Conservation (phyloP, 2,797 vertebrate species). For the Manis pentadactyla region DNA sequence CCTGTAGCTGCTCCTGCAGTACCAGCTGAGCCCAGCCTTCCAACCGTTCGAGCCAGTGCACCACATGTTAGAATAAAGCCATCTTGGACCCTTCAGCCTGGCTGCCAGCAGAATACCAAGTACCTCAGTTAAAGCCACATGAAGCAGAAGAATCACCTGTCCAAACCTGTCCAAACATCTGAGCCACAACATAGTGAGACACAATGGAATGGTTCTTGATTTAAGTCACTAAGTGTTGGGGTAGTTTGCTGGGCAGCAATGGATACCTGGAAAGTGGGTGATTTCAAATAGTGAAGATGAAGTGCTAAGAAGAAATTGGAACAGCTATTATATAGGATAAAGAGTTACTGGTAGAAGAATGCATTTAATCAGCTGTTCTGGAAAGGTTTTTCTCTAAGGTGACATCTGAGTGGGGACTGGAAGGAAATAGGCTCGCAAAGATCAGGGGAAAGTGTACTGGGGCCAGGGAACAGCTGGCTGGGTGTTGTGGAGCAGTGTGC, state of each 20-base stretch:
- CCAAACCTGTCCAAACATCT: not conserved
- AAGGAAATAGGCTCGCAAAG: not conserved
- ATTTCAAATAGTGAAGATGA: not conserved
- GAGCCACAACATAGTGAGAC: not conserved
- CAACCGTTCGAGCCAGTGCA: not conserved
- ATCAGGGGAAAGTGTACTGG: not conserved
- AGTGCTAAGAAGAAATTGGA: not conserved
- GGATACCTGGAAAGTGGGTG: not conserved
- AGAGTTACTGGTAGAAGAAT: not conserved
- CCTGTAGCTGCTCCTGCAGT: too few relatives aligned
- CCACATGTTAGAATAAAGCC: not conserved
- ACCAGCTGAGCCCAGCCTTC: not conserved
- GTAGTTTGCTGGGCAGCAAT: not conserved
- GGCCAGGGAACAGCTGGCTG: accelerated
- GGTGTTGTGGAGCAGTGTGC: accelerated
- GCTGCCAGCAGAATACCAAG: not conserved
- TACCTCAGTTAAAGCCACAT: not conserved
- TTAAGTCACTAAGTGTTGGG: not conserved
- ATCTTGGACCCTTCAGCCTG: not conserved
- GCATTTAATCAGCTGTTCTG: not conserved
- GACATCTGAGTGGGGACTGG: not conserved
- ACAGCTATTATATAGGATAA: not conserved
- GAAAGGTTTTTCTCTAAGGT: slow-evolving; percentile 1
- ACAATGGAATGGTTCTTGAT: not conserved
- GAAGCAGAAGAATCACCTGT: not conserved